Conservation (phyloP, 2,797 vertebrate genomes). For the Cynodonichthys magdalenae region DNA sequence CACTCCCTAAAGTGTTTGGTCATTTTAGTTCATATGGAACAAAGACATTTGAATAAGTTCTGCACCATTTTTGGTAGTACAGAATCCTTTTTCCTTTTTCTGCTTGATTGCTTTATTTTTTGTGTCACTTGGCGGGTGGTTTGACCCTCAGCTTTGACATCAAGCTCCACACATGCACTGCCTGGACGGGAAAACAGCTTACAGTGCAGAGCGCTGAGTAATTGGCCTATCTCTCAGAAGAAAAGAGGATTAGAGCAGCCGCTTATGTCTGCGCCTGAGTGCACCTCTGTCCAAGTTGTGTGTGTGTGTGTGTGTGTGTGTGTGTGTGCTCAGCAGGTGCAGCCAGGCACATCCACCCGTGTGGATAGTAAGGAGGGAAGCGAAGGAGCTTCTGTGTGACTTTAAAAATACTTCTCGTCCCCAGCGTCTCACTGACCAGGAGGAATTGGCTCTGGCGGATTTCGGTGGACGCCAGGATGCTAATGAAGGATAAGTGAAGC, state of each 20-base stretch:
- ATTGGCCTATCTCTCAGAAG: constrained; percentile 70
- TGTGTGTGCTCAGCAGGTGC: constrained; percentile 34
- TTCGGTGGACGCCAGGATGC: constrained; percentile 61
- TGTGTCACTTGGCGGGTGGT: constrained; percentile 21
- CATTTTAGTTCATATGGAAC: no score
- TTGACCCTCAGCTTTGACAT: constrained; percentile 19
- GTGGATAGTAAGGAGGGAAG: constrained; percentile 33
- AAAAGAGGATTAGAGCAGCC: constrained; percentile 78
- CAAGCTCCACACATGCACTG: constrained; percentile 17
- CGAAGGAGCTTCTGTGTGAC: constrained; percentile 50
- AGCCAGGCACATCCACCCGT: constrained; percentile 13
- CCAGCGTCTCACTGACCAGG: constrained; percentile 50
- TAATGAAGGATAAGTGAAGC: constrained; percentile 80
- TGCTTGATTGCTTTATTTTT: constrained; percentile 19
- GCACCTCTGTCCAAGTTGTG: constrained; percentile 41
- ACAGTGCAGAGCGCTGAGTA: constrained; percentile 45
- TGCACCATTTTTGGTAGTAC: constrained; percentile 29
- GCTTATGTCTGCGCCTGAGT: constrained; percentile 54
- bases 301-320: constrained; percentile 20
- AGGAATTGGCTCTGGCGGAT: constrained; percentile 64
- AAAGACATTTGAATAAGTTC: constrained; percentile 46
- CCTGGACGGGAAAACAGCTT: constrained; percentile 58
- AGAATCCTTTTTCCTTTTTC: constrained; percentile 25
- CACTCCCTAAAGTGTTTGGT: no score
- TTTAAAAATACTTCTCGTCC: constrained; percentile 79